phyloP scores from a whole-genome alignment of 2,797 vertebrate species.

The Periparus ater region DNA sequence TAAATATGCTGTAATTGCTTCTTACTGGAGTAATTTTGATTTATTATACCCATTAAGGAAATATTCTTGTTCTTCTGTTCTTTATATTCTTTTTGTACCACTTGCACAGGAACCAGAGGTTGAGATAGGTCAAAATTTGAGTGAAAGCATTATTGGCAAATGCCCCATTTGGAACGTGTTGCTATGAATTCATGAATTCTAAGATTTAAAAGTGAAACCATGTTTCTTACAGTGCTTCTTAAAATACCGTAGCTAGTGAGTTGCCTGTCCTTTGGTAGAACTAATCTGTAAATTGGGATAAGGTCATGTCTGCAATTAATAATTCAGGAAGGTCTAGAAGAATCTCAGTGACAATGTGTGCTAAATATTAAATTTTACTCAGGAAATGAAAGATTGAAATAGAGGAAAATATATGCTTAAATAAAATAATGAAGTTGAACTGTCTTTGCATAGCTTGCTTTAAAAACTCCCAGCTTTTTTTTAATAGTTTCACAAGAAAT shows the following conservation, averaged over 20 bases:
- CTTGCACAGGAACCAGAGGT: not conserved
- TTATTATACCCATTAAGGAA: slow-evolving; percentile 65
- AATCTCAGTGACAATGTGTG: not conserved
- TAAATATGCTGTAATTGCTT: slow-evolving; percentile 67
- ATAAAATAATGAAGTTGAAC: not conserved
- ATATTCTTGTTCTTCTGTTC: slow-evolving; percentile 37
- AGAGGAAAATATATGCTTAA: not conserved
- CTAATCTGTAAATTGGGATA: not conserved
- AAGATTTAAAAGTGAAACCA: not conserved
- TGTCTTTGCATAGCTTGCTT: not conserved
- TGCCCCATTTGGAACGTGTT: not conserved
- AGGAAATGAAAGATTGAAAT: not conserved
- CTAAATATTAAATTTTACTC: not conserved
- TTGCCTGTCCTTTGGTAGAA: not conserved
- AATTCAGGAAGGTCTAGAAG: not conserved
- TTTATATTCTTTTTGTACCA: slow-evolving; percentile 29
- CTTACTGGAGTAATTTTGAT: slow-evolving; percentile 66
- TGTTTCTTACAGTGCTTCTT: slow-evolving; percentile 20
- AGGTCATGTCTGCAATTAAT: not conserved
- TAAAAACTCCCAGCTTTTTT: fast-evolving
- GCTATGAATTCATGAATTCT: slow-evolving; percentile 14
- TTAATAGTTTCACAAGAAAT: not conserved
- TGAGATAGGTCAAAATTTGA: slow-evolving; percentile 31
- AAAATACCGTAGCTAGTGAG: not conserved
- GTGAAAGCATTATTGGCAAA: slow-evolving; percentile 40